phyloP scores from a whole-genome alignment of 2,113 vertebrate species.

The Oreotrochilus melanogaster region DNA sequence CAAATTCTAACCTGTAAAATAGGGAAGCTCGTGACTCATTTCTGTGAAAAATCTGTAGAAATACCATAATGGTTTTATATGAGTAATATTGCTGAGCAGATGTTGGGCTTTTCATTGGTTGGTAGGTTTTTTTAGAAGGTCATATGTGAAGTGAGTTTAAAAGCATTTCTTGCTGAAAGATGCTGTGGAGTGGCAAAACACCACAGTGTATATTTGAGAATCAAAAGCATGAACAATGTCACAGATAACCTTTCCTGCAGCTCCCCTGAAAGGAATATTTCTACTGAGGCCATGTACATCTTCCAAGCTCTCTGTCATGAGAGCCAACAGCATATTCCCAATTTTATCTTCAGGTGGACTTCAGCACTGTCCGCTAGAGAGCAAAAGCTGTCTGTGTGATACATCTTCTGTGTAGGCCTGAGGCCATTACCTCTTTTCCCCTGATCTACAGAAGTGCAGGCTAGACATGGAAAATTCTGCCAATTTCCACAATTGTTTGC shows the following conservation, averaged over 20 bases:
- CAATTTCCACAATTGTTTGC: neutral
- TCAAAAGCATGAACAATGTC: neutral
- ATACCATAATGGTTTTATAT: rapidly evolving
- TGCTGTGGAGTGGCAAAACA: neutral
- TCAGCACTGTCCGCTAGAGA: neutral
- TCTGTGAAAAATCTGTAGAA: neutral
- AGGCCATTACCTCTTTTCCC: neutral
- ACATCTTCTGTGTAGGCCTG: neutral
- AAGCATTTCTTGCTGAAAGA: neutral
- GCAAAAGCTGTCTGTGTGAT: neutral
- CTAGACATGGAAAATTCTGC: neutral
- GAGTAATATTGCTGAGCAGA: neutral
- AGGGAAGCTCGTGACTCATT: rapidly evolving
- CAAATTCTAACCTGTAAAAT: neutral
- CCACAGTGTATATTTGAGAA: neutral
- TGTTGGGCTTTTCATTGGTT: neutral
- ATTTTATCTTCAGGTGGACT: neutral
- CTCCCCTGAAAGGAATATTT: neutral
- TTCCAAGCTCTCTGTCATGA: neutral
- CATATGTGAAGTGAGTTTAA: neutral
- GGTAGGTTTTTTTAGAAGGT: neutral
- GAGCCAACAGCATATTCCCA: neutral
- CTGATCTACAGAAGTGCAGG: neutral
- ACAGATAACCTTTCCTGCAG: neutral
- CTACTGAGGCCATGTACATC: neutral